Evolutionary conservation across 2,797 vertebrate species (phyloP).

Genomic region (Lutra lutra): DNA sequence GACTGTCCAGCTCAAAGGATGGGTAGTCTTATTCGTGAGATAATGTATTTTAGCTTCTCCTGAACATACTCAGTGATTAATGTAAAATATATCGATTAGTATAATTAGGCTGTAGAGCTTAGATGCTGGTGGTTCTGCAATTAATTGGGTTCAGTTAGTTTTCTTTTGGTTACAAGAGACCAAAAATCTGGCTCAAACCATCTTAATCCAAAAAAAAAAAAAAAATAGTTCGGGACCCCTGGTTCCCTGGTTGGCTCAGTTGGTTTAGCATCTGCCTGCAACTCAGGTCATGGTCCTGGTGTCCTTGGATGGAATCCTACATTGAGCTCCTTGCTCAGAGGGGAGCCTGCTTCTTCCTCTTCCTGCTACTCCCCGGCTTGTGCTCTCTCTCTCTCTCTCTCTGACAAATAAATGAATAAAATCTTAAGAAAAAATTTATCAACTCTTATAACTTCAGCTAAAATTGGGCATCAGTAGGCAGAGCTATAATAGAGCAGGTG

Average conservation of each 20-base stretch:
- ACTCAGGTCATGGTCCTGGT: no score
- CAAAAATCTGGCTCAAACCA: no score
- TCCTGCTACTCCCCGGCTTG: no score
- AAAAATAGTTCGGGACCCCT: no score
- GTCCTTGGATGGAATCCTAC: no score
- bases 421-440: neutral
- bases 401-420: neutral
- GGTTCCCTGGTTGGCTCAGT: no score
- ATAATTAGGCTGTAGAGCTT: neutral
- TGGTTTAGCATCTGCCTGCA: no score
- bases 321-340: no score
- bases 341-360: no score
- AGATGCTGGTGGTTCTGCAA: neutral
- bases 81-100: neutral
- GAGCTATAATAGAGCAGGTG: neutral
- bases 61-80: neutral
- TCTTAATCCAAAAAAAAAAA: no score
- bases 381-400: no score
- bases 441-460: neutral
- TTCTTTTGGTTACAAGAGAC: no score
- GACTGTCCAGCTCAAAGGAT: neutral
- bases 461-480: neutral
- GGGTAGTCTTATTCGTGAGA: neutral
- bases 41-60: neutral
- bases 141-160: neutral